These are phyloP conservation scores for Aphis craccivora DNA, from an alignment of 1,140 invertebrate species.

Conservation along the genomic window DNA sequence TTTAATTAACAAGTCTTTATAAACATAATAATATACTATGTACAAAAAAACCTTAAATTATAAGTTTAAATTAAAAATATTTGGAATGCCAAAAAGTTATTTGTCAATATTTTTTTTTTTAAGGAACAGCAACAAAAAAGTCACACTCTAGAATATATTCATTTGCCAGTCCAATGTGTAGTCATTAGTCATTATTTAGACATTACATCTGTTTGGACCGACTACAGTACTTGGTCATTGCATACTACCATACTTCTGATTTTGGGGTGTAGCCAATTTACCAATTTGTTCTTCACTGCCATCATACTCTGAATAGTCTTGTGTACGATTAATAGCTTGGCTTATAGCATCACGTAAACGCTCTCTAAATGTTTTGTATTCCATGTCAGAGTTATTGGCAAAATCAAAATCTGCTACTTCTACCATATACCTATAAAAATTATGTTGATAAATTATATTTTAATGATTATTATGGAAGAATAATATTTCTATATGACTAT, in stretches of 20 bases:
- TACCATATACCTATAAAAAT: constrained; percentile 71
- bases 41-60: not conserved
- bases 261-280: constrained; percentile 45
- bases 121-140: constrained; percentile 7
- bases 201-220: constrained; percentile 45
- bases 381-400: constrained; percentile 77
- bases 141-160: not conserved
- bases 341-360: constrained; percentile 79
- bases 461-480: not conserved
- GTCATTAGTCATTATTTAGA: constrained; percentile 35
- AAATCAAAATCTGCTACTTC: constrained; percentile 91
- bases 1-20: not conserved
- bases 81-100: constrained; percentile 48
- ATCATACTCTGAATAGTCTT: constrained; percentile 61
- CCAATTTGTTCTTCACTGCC: constrained; percentile 57
- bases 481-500: not conserved
- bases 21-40: not conserved
- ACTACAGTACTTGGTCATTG: constrained; percentile 60
- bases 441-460: not conserved
- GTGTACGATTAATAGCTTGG: constrained; percentile 66
- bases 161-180: constrained; percentile 14
- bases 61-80: constrained; percentile 19
- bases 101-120: not conserved
- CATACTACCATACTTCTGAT: constrained; percentile 63
- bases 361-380: constrained; percentile 85